A percentile compares a stretch with the other conserved stretches of the same genome.
Evolutionary conservation across 2,797 vertebrate species (phyloP).

Genomic region (Crax fasciolata): DNA sequence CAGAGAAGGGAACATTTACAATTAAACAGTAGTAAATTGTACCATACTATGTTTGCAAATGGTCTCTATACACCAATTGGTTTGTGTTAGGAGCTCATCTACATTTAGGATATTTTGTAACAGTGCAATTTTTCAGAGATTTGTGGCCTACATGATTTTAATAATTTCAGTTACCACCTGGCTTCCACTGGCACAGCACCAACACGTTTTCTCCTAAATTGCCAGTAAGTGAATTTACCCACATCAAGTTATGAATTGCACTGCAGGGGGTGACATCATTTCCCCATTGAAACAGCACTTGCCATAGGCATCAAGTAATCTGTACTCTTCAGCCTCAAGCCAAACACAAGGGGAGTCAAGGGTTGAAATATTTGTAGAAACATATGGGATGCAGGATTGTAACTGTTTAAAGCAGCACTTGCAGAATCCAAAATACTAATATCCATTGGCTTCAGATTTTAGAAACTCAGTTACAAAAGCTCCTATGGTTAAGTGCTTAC

Average conservation of each 20-base stretch:
- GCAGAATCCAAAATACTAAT: background rate
- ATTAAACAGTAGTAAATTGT: background rate
- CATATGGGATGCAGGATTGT: background rate
- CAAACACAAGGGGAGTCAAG: background rate
- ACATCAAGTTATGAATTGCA: constrained; percentile 20
- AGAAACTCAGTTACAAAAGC: background rate
- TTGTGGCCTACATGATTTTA: constrained; percentile 39
- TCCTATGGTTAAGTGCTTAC: background rate
- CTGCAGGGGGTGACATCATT: constrained; percentile 15
- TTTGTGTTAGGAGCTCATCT: background rate
- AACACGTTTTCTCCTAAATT: constrained; percentile 16
- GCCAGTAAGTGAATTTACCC: constrained; percentile 49
- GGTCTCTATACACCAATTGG: background rate
- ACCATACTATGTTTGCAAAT: background rate
- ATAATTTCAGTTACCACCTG: constrained; percentile 68
- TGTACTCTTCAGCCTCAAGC: background rate
- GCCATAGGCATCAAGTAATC: background rate
- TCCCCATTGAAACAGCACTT: constrained; percentile 13
- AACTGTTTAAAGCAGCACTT: background rate
- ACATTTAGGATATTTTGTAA: background rate
- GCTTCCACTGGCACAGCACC: constrained; percentile 25
- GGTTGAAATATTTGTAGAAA: constrained; percentile 9
- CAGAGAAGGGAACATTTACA: constrained; percentile 33
- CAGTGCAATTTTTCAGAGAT: constrained; percentile 1
- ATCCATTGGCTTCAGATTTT: background rate